These are phyloP conservation scores for Protonemura montana DNA, from an alignment of 2,888 invertebrate species.

Conservation along the genomic window DNA sequence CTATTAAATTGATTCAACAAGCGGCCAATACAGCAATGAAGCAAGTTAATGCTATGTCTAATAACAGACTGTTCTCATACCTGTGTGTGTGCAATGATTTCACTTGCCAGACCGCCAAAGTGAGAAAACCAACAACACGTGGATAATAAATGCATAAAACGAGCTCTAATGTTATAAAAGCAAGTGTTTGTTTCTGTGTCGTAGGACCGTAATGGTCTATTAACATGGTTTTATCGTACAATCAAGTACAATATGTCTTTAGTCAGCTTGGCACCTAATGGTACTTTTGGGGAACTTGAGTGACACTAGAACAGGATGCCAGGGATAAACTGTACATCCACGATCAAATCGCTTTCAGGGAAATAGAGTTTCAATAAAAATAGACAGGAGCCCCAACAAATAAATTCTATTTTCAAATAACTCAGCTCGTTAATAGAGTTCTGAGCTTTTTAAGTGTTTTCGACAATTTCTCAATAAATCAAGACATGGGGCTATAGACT, in stretches of 20 bases:
- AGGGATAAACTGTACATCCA: background rate
- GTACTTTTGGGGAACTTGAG: background rate
- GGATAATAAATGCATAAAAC: background rate
- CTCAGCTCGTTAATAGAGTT: background rate
- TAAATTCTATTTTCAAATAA: constrained; percentile 1
- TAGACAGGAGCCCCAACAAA: background rate
- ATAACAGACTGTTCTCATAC: background rate
- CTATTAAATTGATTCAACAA: background rate
- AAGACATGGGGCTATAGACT: background rate
- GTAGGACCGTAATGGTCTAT: too few relatives aligned
- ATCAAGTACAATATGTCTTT: too few relatives aligned
- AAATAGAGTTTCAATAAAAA: background rate
- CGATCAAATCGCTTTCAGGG: background rate
- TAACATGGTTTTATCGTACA: too few relatives aligned
- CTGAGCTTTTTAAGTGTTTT: background rate
- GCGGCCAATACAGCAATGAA: background rate
- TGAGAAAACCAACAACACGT: background rate
- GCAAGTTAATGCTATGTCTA: background rate
- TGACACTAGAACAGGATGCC: too few relatives aligned
- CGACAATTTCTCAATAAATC: background rate
- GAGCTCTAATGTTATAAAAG: background rate
- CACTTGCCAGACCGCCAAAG: too few relatives aligned
- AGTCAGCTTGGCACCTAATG: too few relatives aligned
- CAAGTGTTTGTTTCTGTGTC: too few relatives aligned
- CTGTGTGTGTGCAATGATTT: background rate